Evolutionary conservation across 2,113 vertebrate species (phyloP), one percentile per base, ranked within the genome.

Genomic region (Uropsilus gracilis): DNA sequence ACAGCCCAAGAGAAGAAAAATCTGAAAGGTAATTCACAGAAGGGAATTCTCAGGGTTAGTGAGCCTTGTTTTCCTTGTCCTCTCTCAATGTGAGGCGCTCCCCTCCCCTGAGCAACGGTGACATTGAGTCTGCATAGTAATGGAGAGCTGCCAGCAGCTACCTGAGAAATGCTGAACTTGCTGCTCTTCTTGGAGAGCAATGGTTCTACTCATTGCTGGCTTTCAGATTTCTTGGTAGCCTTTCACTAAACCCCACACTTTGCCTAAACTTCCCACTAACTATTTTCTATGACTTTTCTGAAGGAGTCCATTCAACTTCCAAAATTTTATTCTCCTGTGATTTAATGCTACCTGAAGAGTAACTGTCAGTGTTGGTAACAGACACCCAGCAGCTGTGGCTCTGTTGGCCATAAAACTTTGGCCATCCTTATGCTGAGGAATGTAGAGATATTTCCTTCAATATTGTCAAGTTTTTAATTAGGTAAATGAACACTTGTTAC

Each of bases 151-250:
- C 50, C 22, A 71, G 50, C n/a, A 39, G 53, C 55, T 39, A 28
- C 18, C 26, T 24, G 63, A 90, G 85, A 94, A 92, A 71, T 46
- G 12, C 32, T 46, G 63, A 90, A 30, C 39, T 26, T 92, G 44
- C 66, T 93, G 32, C 3, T 84, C 22, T 76, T 86, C 61, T 48
- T 39, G 44, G 75, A 6, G 34, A 5, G 48, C 83, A 28, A 86
- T 55, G 80, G 76, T 44, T 94, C 90, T 91, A 30, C 28, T 80
- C 26, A 26, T 66, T 39, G 28, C 59, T 85, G 37, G 20, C 11
- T 91, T 91, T 71, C 53, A 28, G 18, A 63, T 84, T 96, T 28
- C 34, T 32, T 83, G 22, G n/a, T 32, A 86, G 73, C n/a, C 57
- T 90, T 84, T 72, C 28, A 39, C 64, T 78, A 87, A 64, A 57